These are phyloP conservation scores for Catocala nupta DNA, from an alignment of 2,888 invertebrate species.

Conservation along the genomic window DNA sequence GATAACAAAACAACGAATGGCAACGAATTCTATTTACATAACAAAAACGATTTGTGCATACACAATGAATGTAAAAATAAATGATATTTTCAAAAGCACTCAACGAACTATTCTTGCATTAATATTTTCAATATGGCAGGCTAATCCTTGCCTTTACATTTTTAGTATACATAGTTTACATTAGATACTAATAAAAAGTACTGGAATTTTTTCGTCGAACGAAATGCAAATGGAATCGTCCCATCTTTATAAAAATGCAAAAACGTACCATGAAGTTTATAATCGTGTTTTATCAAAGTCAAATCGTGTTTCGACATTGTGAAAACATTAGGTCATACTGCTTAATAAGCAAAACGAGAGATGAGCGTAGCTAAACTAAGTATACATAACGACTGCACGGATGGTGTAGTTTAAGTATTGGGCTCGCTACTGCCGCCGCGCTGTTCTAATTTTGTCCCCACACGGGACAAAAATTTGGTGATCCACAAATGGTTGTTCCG, in stretches of 20 bases:
- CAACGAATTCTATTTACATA: too few relatives aligned
- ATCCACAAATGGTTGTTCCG: too few relatives aligned
- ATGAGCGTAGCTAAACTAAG: conserved; percentile 18
- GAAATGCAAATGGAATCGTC: conserved; percentile 51
- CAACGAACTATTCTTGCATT: conserved; percentile 14
- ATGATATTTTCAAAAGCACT: background rate
- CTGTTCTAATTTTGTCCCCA: too few relatives aligned
- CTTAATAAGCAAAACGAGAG: conserved; percentile 3
- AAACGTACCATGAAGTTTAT: conserved; percentile 66
- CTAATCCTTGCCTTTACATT: conserved; percentile 22
- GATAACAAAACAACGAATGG: background rate
- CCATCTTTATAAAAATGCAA: conserved; percentile 71
- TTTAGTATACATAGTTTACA: conserved; percentile 9
- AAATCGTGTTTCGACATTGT: conserved; percentile 77
- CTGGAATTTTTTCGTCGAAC: conserved; percentile 27
- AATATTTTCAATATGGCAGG: conserved; percentile 26
- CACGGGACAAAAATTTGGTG: too few relatives aligned
- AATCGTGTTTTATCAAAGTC: conserved; percentile 82
- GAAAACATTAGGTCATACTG: conserved; percentile 50
- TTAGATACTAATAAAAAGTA: conserved; percentile 26
- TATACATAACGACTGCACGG: background rate
- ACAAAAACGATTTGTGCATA: background rate
- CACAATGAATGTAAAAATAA: conserved; percentile 13
- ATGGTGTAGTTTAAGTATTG: too few relatives aligned
- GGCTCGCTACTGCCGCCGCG: too few relatives aligned